Evolutionary conservation across 2,888 invertebrate genomes (phyloP).

Genomic region (Acrobasis suavella): DNA sequence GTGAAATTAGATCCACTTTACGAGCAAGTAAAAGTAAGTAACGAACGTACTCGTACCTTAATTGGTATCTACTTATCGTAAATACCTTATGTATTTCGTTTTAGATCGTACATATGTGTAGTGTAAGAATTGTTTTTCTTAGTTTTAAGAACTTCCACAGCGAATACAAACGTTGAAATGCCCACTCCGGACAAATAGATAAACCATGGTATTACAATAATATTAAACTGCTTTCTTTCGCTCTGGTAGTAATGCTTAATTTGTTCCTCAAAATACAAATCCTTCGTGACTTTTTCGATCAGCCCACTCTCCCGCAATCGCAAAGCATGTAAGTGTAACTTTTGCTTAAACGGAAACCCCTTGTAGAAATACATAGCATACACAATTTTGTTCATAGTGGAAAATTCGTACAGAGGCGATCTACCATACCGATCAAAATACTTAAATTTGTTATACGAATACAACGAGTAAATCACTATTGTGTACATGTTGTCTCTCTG

Average conservation of each 20-base stretch:
- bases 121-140: background rate
- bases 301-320: constrained; percentile 53
- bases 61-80: too few species aligned
- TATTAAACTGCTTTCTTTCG: constrained; percentile 24
- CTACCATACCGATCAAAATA: constrained; percentile 45
- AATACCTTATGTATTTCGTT: background rate
- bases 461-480: constrained; percentile 41
- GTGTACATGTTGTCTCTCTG: constrained; percentile 43
- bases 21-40: too few species aligned
- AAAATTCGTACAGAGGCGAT: constrained; percentile 37
- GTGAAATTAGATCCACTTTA: too few species aligned
- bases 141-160: background rate
- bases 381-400: constrained; percentile 46
- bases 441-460: constrained; percentile 39
- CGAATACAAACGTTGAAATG: constrained; percentile 30
- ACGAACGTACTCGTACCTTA: too few species aligned
- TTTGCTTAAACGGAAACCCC: constrained; percentile 52
- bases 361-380: constrained; percentile 57
- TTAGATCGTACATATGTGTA: too few species aligned
- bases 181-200: constrained; percentile 41
- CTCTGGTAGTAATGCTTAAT: constrained; percentile 33
- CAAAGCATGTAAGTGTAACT: constrained; percentile 39
- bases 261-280: constrained; percentile 33
- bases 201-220: constrained; percentile 50
- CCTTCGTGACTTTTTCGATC: constrained; percentile 35